Evolutionary conservation across 1,140 invertebrate genomes (phyloP), one percentile per base, ranked within the genome.

Genomic region (Mesaphorura yosii): DNA sequence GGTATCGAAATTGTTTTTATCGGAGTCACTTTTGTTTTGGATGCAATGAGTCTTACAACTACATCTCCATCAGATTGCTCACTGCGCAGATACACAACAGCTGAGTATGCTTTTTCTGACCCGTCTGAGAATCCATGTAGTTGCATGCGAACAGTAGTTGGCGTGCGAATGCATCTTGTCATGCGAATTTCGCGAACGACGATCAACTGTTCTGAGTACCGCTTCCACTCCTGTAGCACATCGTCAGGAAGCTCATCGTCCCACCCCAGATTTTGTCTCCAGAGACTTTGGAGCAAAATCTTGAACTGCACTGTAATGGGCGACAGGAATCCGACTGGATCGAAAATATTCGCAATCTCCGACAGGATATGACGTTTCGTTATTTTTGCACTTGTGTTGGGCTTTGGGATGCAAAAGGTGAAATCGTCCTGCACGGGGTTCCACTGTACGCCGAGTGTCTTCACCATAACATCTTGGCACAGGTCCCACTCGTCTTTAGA

Each of bases 221-320:
- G 10, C 2, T 5, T 31, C 68, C 65, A 70, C 26, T 48, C 22
- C 0, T 53, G 41, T 14, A 61, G 12, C 1, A 64, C 26, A 10
- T 26, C 15, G 0, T 17, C 7, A 0, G 66, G 63, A 0, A 70
- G 6, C 22, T 59, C 48, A 27, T 69, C 64, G 53, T 72, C 68
- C 67, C 67, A 71, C 3, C 47, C 51, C 1, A 68, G 10, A 22
- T 64, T 65, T 15, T 49, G 3, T 44, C 53, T 37, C 67, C 67
- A 69, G 12, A 70, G 39, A 22, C 58, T n/a, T 60, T 70, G 67
- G 22, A 70, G 53, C 17, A 67, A 50, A 7, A 65, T 58, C 48
- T 70, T 71, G 0, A 60, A 56, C 19, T 41, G 40, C 1, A 68
- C 53, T 0, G 64, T 58, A 4, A 58, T 45, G 6, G 63, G 65